phyloP scores from a whole-genome alignment of 2,113 vertebrate genomes.

The Mirza zaza region DNA sequence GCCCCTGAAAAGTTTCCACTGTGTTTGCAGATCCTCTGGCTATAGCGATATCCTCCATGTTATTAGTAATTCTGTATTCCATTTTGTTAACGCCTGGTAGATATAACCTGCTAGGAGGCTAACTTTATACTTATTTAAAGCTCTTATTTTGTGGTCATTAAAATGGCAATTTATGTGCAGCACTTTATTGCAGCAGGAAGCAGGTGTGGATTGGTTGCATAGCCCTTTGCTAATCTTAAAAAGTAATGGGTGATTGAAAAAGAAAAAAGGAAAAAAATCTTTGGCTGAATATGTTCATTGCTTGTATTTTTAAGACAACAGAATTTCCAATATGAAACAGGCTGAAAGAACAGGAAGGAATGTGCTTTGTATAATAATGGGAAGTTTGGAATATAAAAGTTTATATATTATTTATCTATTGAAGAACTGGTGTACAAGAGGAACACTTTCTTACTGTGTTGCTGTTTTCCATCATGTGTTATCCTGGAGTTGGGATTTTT shows the following conservation, averaged over 20 bases:
- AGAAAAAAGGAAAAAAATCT: conserved; percentile 59
- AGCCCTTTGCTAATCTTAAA: conserved; percentile 75
- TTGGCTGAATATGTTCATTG: conserved; percentile 73
- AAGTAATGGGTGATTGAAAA: conserved; percentile 74
- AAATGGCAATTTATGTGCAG: conserved; percentile 85
- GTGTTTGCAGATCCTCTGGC: conserved; percentile 74
- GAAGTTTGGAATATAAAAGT: conserved; percentile 64
- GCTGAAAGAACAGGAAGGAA: conserved; percentile 68
- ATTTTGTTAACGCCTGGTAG: conserved; percentile 80
- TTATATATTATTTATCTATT: conserved; percentile 64
- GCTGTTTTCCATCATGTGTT: conserved; percentile 41
- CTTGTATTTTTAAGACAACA: conserved; percentile 75
- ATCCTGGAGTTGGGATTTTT: conserved; percentile 35
- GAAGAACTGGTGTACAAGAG: conserved; percentile 56
- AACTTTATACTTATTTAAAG: conserved; percentile 84
- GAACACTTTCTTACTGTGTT: conserved; percentile 69
- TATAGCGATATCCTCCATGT: not conserved
- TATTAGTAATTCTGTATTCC: conserved; percentile 72
- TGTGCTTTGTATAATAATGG: conserved; percentile 67
- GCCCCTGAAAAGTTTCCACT: conserved; percentile 69
- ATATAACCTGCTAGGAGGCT: conserved; percentile 81
- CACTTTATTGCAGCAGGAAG: conserved; percentile 88
- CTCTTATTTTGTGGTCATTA: conserved; percentile 87
- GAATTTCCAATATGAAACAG: conserved; percentile 63
- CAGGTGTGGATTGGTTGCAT: conserved; percentile 71